These are phyloP conservation scores for Mormyrus iriodes DNA, from an alignment of 2,113 vertebrate genomes.

Conservation along the genomic window DNA sequence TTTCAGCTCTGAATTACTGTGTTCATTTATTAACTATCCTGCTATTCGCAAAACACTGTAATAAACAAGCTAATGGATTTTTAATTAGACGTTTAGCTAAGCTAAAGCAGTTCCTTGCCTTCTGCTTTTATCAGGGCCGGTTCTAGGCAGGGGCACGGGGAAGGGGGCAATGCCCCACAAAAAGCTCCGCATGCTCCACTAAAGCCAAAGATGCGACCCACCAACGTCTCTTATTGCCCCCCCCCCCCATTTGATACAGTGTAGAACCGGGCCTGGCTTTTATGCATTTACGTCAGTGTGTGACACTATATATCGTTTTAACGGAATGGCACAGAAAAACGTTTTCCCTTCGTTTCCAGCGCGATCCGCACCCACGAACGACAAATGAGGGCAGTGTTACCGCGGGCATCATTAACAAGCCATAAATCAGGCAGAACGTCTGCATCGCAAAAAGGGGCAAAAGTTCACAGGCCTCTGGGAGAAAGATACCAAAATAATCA, in stretches of 20 bases:
- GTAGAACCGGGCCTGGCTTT: too few species aligned
- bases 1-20: background rate
- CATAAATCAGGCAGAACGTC: background rate
- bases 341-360: background rate
- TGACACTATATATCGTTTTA: background rate
- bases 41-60: background rate
- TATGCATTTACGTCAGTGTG: background rate
- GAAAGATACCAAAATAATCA: background rate
- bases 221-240: too few species aligned
- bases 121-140: too few species aligned
- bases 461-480: background rate
- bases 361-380: background rate
- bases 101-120: background rate
- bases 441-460: background rate
- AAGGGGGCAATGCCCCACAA: too few species aligned
- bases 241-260: too few species aligned
- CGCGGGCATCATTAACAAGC: background rate
- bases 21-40: background rate
- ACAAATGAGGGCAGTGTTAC: background rate
- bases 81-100: background rate
- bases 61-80: background rate
- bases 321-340: background rate
- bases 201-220: too few species aligned
- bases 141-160: too few species aligned
- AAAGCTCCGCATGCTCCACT: too few species aligned